These are phyloP conservation scores for Salpingus planirostris DNA, from an alignment of 2,888 invertebrate genomes.

Conservation along the genomic window DNA sequence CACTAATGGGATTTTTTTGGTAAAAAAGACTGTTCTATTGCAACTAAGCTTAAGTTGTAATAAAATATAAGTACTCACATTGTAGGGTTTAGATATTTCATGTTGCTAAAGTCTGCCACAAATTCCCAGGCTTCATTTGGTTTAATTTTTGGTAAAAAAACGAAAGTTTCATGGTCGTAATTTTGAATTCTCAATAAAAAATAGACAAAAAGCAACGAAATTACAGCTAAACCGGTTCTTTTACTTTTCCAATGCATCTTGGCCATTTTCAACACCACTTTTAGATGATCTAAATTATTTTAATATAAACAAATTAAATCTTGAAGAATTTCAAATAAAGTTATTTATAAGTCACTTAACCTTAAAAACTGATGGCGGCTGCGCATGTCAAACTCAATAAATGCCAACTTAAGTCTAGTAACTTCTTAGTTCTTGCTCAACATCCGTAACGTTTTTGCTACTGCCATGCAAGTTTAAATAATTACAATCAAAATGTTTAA, in stretches of 20 bases:
- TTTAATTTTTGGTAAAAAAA: slow-evolving; percentile 46
- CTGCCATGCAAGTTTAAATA: too few species aligned
- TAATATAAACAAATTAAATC: too few species aligned
- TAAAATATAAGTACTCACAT: slow-evolving; percentile 47
- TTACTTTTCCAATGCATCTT: slow-evolving; percentile 33
- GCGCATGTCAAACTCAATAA: too few species aligned
- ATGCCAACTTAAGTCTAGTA: too few species aligned
- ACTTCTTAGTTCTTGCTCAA: too few species aligned
- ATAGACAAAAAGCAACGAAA: slow-evolving; percentile 26
- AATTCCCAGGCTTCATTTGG: slow-evolving; percentile 61
- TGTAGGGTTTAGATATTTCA: slow-evolving; percentile 60
- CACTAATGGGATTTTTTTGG: slow-evolving; percentile 37
- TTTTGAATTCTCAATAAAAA: slow-evolving; percentile 30
- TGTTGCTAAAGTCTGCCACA: slow-evolving; percentile 67
- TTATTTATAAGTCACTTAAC: not conserved
- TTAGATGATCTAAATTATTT: too few species aligned
- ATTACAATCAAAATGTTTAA: too few species aligned
- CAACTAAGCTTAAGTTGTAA: not conserved
- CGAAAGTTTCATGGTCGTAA: slow-evolving; percentile 43
- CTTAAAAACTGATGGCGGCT: too few species aligned
- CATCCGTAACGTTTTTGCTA: too few species aligned
- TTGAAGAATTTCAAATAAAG: too few species aligned
- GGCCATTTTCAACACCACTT: slow-evolving; percentile 30
- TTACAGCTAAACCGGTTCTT: slow-evolving; percentile 21
- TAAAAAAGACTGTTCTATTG: not conserved